A percentile compares a stretch with the other conserved stretches of the same genome.
phyloP scores from a whole-genome alignment of 92 coral and sea anemone species.

The Micromussa lordhowensis region DNA sequence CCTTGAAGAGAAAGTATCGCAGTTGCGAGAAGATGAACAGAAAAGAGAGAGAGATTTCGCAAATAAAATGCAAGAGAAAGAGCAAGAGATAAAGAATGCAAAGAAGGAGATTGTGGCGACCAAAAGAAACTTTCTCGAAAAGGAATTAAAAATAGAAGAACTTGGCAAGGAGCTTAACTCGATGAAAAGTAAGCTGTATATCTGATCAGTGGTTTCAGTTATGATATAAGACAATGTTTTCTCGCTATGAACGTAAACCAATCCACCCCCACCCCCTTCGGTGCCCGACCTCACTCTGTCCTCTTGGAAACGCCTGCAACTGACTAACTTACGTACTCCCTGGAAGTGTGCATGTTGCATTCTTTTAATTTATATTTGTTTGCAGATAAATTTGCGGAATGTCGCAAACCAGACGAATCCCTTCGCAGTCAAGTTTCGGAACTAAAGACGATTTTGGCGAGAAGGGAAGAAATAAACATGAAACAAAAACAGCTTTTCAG shows the following conservation, averaged over 20 bases:
- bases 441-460: background rate
- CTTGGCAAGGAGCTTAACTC: conserved; percentile 7
- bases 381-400: background rate
- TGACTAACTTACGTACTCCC: background rate
- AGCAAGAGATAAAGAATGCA: conserved; percentile 1
- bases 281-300: too few species aligned
- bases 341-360: background rate
- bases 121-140: background rate
- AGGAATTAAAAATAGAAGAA: conserved; percentile 3
- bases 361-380: background rate
- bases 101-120: background rate
- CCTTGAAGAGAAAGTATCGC: conserved; percentile 11
- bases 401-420: background rate
- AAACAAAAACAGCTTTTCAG: background rate
- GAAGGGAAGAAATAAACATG: background rate
- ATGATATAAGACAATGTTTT: too few species aligned
- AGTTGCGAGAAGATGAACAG: background rate
- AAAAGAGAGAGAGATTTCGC: conserved; percentile 3
- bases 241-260: too few species aligned
- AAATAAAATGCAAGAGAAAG: conserved; percentile 22
- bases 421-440: background rate
- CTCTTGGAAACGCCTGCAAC: background rate
- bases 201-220: background rate
- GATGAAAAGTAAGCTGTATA: background rate
- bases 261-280: too few species aligned